phyloP scores from a whole-genome alignment of 1,140 invertebrate species.

The Penaeus japonicus region DNA sequence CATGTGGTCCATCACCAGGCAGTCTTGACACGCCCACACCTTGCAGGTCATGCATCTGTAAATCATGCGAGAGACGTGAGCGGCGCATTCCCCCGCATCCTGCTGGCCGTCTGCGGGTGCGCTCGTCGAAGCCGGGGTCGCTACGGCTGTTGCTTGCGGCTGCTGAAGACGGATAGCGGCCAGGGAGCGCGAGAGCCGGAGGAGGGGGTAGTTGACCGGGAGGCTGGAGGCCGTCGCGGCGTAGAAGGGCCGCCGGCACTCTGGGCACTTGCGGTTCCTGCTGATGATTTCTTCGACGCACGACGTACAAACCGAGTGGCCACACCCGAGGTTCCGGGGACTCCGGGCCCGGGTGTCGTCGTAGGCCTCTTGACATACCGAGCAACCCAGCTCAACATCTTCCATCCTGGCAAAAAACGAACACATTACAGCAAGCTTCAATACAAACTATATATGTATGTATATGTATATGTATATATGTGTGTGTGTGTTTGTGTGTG shows the following conservation, averaged over 20 bases:
- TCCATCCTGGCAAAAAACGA: not conserved
- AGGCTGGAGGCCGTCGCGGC: constrained; percentile 22
- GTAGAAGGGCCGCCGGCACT: constrained; percentile 44
- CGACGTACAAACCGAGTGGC: constrained; percentile 26
- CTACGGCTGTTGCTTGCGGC: not conserved
- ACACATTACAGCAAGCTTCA: not conserved
- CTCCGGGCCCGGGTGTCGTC: constrained; percentile 30
- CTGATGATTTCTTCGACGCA: constrained; percentile 37
- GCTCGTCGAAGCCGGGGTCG: not conserved
- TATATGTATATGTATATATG: not conserved
- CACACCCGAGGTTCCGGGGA: constrained; percentile 28
- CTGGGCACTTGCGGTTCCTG: constrained; percentile 35
- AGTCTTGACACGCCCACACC: constrained; percentile 41
- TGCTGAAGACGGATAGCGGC: not conserved
- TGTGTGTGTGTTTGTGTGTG: not conserved
- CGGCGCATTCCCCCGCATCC: constrained; percentile 37
- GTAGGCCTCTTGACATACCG: constrained; percentile 37
- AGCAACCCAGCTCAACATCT: constrained; percentile 36
- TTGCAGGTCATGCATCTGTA: constrained; percentile 37
- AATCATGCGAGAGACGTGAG: constrained; percentile 29
- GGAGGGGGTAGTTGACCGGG: constrained; percentile 36
- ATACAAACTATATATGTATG: not conserved
- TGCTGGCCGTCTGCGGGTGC: not conserved
- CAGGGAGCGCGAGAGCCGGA: constrained; percentile 28
- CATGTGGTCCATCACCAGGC: constrained; percentile 38